Evolutionary conservation across 2,113 vertebrate genomes (phyloP).

Genomic region (Solenodon paradoxus): DNA sequence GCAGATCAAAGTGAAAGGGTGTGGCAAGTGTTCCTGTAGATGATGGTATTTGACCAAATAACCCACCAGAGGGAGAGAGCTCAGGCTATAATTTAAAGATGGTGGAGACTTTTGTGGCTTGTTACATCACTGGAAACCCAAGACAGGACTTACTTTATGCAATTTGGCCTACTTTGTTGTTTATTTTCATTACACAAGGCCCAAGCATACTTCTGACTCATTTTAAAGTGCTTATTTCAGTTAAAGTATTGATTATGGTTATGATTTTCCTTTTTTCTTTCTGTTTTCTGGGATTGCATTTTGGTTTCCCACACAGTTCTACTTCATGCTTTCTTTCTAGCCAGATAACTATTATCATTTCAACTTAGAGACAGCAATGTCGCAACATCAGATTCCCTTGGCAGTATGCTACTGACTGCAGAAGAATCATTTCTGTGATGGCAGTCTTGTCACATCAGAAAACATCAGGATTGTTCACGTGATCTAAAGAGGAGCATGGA

Average conservation of each 20-base stretch:
- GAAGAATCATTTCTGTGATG: not conserved
- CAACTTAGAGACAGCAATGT: not conserved
- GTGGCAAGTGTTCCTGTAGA: not conserved
- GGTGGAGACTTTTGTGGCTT: conserved; percentile 20
- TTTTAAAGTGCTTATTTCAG: conserved; percentile 54
- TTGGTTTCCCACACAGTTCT: not conserved
- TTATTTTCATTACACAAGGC: conserved; percentile 56
- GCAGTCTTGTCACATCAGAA: not conserved
- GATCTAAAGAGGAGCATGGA: not conserved
- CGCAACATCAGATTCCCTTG: too few relatives aligned
- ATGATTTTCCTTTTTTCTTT: conserved; percentile 20
- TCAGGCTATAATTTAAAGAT: conserved; percentile 53
- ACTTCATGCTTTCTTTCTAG: not conserved
- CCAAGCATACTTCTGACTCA: conserved; percentile 49
- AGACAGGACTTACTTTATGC: conserved; percentile 48
- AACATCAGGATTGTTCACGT: not conserved
- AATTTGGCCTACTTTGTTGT: conserved; percentile 17
- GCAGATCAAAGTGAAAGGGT: conserved; percentile 56
- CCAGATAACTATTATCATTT: not conserved
- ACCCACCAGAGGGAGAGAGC: not conserved
- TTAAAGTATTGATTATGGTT: conserved; percentile 22
- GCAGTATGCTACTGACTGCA: accelerated
- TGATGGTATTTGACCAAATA: not conserved
- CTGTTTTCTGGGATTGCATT: not conserved
- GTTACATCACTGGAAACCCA: conserved; percentile 44